A percentile compares a stretch with the other conserved stretches of the same genome.
phyloP scores from a whole-genome alignment of 2,113 vertebrate genomes.

The Lethenteron camtschaticum region DNA sequence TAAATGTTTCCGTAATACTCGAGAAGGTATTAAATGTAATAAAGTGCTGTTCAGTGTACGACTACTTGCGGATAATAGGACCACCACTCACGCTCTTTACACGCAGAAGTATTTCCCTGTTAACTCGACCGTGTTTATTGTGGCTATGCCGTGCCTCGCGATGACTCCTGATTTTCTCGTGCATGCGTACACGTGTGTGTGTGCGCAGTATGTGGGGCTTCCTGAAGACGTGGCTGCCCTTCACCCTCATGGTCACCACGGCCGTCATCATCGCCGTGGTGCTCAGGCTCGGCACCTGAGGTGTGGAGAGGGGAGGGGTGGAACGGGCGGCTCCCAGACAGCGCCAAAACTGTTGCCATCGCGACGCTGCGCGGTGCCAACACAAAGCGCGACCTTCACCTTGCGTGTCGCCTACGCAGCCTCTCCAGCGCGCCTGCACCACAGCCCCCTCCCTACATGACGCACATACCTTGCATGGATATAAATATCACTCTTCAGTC shows the following conservation, averaged over 20 bases:
- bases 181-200: not conserved
- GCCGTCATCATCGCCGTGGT: constrained; percentile 41
- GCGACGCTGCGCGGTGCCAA: no score
- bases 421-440: no score
- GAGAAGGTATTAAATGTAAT: not conserved
- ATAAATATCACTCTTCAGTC: no score
- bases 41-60: not conserved
- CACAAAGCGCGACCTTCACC: no score
- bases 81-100: not conserved
- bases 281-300: not conserved
- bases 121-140: not conserved
- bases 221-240: constrained; percentile 92
- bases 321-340: no score
- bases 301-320: no score
- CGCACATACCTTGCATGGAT: no score
- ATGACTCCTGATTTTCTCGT: not conserved
- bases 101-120: not conserved
- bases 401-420: no score
- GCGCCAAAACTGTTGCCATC: no score
- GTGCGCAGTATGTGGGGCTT: constrained; percentile 44
- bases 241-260: constrained; percentile 45
- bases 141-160: constrained; percentile 5
- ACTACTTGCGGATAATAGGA: no score
- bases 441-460: no score
- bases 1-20: no score